A percentile compares a stretch with the other conserved stretches of the same genome.
Evolutionary conservation across 2,113 vertebrate species (phyloP).

Genomic region (Oceanites oceanicus): DNA sequence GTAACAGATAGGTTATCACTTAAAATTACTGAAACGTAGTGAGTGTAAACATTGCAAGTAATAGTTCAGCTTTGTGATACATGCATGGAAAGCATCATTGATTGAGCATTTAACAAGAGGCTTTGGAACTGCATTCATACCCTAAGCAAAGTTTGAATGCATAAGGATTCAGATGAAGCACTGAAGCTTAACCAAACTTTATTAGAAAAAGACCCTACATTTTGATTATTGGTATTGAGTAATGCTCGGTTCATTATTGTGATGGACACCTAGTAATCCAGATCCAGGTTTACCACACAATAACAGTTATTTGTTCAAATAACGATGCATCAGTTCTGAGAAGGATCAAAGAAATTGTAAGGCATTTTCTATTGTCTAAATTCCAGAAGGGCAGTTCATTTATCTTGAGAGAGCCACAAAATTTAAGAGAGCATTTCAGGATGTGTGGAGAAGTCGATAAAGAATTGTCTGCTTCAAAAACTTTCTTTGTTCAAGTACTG

Average conservation of each 20-base stretch:
- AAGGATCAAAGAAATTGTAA: background rate
- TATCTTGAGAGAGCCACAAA: background rate
- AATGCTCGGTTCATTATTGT: background rate
- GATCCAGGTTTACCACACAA: background rate
- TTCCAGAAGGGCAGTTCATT: background rate
- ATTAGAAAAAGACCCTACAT: background rate
- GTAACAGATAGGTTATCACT: background rate
- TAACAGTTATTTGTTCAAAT: background rate
- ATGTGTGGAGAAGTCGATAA: background rate
- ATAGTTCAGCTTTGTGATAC: background rate
- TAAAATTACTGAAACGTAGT: background rate
- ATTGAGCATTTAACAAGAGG: background rate
- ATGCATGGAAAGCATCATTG: background rate
- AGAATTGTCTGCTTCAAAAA: constrained; percentile 27
- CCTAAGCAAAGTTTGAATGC: background rate
- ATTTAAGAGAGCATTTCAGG: background rate
- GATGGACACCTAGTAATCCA: background rate
- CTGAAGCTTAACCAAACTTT: background rate
- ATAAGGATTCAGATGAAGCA: background rate
- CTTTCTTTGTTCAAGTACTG: background rate
- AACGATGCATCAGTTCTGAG: background rate
- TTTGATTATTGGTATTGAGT: background rate
- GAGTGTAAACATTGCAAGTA: background rate
- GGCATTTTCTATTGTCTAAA: background rate
- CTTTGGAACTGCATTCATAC: background rate